Evolutionary conservation across 2,113 vertebrate genomes (phyloP).

Genomic region (Tupaia tana): DNA sequence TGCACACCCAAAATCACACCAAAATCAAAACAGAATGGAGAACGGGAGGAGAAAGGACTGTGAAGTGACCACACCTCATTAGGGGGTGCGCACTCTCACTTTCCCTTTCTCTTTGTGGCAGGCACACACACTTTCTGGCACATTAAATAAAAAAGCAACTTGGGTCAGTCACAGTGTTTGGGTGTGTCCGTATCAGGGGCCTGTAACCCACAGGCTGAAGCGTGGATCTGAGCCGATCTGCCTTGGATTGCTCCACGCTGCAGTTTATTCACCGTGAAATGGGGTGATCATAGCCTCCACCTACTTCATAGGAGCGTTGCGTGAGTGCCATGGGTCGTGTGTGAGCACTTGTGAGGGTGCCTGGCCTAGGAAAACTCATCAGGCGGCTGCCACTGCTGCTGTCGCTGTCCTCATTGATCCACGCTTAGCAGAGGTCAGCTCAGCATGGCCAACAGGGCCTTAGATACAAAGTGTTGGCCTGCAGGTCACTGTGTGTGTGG

Average conservation of each 20-base stretch:
- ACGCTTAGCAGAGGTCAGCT: fast-evolving
- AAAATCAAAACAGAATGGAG: too few species aligned
- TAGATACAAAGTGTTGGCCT: background rate
- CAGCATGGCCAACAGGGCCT: fast-evolving
- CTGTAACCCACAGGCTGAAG: background rate
- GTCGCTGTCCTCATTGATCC: fast-evolving
- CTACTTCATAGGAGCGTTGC: too few species aligned
- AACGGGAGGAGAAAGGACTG: too few species aligned
- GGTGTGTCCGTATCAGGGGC: background rate
- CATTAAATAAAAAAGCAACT: too few species aligned
- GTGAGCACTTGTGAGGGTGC: fast-evolving
- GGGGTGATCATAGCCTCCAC: background rate
- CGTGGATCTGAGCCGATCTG: background rate
- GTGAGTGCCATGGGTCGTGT: fast-evolving
- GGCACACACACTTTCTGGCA: too few species aligned
- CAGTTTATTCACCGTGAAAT: background rate
- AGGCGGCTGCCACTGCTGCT: fast-evolving
- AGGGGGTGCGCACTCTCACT: too few species aligned
- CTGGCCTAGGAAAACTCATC: fast-evolving
- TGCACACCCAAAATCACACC: too few species aligned
- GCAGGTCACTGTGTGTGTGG: fast-evolving
- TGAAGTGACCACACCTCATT: too few species aligned
- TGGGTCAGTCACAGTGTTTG: too few species aligned
- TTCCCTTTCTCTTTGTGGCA: too few species aligned
- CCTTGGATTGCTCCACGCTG: background rate